Percentiles rank a stretch among this genome's conserved stretches.
Evolutionary conservation across 2,797 vertebrate species (phyloP).

Genomic region (Epinephelus malabaricus): DNA sequence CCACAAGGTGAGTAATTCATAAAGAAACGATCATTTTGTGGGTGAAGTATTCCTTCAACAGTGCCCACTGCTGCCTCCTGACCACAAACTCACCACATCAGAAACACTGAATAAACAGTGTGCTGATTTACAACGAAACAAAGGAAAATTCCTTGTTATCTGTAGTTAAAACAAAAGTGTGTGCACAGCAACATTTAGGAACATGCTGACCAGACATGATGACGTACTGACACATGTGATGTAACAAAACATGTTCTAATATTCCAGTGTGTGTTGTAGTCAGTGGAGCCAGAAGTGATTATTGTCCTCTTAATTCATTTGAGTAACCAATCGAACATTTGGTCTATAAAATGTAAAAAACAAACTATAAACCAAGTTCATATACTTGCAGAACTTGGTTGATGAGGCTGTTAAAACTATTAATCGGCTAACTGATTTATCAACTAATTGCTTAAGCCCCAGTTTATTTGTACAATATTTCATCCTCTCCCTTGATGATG

Average conservation of each 20-base stretch:
- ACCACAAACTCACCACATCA: background rate
- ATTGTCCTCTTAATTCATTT: background rate
- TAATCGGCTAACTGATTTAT: too few species aligned
- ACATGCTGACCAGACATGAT: background rate
- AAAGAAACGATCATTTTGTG: too few species aligned
- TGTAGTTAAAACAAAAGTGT: background rate
- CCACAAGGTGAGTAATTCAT: too few species aligned
- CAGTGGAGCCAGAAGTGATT: background rate
- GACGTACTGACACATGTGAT: background rate
- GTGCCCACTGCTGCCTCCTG: background rate
- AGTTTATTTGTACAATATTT: too few species aligned
- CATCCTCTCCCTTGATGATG: too few species aligned
- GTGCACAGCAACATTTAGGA: background rate
- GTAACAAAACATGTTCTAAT: background rate
- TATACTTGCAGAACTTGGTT: too few species aligned
- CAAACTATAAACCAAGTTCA: too few species aligned
- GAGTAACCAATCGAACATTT: too few species aligned
- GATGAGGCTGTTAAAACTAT: too few species aligned
- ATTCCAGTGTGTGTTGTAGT: background rate
- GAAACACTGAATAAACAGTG: slow-evolving; percentile 17
- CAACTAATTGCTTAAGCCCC: too few species aligned
- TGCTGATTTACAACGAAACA: background rate
- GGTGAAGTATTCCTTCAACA: too few species aligned
- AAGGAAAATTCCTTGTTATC: slow-evolving; percentile 9
- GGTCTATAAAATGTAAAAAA: too few species aligned